Percentiles rank a stretch among this genome's conserved stretches.
Evolutionary conservation across 1,140 invertebrate species (phyloP).

Genomic region (Drosophila nasuta): DNA sequence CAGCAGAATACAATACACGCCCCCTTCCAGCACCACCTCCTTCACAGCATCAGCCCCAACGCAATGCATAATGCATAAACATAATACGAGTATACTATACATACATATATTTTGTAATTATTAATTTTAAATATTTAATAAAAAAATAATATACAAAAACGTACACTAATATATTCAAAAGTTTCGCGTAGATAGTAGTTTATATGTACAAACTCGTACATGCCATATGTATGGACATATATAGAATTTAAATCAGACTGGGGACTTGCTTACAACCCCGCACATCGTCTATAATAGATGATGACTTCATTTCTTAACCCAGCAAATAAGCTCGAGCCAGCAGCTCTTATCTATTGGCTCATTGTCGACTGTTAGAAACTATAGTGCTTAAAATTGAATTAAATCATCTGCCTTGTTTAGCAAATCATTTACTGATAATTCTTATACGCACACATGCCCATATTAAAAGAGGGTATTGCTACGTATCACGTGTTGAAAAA

Average conservation of each 20-base stretch:
- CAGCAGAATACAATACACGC: conserved; percentile 70
- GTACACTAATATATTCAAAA: conserved; percentile 22
- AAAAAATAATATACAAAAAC: conserved; percentile 72
- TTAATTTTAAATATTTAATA: conserved; percentile 77
- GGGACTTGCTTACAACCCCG: conserved; percentile 31
- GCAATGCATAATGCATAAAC: conserved; percentile 65
- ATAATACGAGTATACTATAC: conserved; percentile 11
- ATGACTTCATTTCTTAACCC: conserved; percentile 53
- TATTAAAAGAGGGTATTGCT: conserved; percentile 17
- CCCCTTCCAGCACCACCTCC: conserved; percentile 16
- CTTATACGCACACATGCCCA: not conserved
- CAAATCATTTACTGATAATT: conserved; percentile 39
- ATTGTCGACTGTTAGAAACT: conserved; percentile 35
- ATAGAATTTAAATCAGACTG: not conserved
- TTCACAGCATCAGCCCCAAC: conserved; percentile 23
- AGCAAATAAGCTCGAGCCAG: conserved; percentile 9
- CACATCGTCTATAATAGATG: conserved; percentile 30
- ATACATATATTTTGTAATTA: conserved; percentile 74
- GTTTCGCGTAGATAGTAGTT: not conserved
- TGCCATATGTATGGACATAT: not conserved
- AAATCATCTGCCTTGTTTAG: conserved; percentile 46
- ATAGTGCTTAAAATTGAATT: conserved; percentile 34
- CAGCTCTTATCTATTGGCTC: conserved; percentile 39
- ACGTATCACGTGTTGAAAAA: conserved; percentile 47
- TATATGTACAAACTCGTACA: not conserved